Evolutionary conservation across 92 coral and sea anemone genomes (phyloP).

Genomic region (Diadumene lineata): DNA sequence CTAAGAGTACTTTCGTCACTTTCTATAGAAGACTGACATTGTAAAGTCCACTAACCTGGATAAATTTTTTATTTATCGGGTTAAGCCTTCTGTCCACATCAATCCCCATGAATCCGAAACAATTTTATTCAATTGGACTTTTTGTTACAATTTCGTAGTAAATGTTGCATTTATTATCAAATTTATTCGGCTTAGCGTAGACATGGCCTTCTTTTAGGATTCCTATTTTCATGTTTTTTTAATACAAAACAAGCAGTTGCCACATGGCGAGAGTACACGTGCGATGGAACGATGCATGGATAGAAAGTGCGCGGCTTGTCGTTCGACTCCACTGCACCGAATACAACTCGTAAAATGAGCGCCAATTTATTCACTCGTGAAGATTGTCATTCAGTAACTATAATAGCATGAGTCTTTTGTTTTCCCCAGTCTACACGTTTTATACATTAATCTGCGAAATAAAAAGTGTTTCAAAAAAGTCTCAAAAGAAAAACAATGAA

Average conservation of each 20-base stretch:
- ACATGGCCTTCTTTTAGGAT: neutral
- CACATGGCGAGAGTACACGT: conserved; percentile 19
- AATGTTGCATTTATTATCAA: no score
- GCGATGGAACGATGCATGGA: neutral
- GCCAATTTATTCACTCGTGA: conserved; percentile 1
- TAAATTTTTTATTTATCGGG: no score
- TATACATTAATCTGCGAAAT: neutral
- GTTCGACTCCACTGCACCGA: neutral
- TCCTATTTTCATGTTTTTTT: neutral
- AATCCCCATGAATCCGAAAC: no score
- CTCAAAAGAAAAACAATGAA: neutral
- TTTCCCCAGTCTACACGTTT: neutral
- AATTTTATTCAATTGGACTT: no score
- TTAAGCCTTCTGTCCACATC: no score
- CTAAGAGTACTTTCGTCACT: no score
- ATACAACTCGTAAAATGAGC: neutral
- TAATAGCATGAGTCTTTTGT: conserved; percentile 9
- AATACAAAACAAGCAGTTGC: neutral
- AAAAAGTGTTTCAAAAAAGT: neutral
- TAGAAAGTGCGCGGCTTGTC: neutral
- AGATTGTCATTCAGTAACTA: neutral
- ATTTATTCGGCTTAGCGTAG: neutral
- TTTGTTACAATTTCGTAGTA: no score
- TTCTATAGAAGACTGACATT: no score
- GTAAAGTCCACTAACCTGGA: no score